Evolutionary conservation across 64 coral and sea anemone species (phyloP).

Genomic region (Montipora sp.): DNA sequence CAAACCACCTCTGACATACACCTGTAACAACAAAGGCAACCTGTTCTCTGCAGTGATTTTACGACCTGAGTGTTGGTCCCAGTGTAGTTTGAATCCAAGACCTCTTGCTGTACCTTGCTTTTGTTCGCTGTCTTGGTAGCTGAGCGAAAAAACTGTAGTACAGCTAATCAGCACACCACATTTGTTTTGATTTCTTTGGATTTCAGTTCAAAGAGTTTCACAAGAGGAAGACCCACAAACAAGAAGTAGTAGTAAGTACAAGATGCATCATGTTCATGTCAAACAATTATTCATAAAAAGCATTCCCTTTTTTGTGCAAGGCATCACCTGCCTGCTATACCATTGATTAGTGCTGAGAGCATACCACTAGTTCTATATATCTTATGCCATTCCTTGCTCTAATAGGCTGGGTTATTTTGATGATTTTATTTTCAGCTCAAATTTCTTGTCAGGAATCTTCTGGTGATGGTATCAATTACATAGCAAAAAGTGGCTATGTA

Average conservation of each 20-base stretch:
- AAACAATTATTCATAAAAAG: background rate
- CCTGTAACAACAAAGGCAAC: too few relatives aligned
- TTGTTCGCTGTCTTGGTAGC: too few relatives aligned
- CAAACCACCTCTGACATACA: too few relatives aligned
- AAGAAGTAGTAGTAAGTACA: background rate
- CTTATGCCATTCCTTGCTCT: background rate
- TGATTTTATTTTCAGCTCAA: constrained; percentile 10
- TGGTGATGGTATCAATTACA: constrained; percentile 42
- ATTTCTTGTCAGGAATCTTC: constrained; percentile 56
- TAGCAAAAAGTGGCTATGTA: constrained; percentile 62
- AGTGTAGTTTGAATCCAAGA: too few relatives aligned
- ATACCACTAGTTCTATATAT: background rate
- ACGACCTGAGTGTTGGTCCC: too few relatives aligned
- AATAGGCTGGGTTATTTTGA: background rate
- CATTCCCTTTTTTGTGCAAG: background rate
- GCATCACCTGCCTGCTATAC: too few relatives aligned
- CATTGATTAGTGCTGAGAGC: background rate
- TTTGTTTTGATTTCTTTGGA: background rate
- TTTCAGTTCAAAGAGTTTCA: background rate
- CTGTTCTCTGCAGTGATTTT: too few relatives aligned
- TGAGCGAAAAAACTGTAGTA: too few relatives aligned
- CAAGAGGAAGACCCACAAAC: background rate
- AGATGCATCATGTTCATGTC: background rate
- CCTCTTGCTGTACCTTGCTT: too few relatives aligned
- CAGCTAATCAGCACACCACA: too few relatives aligned